Conservation (phyloP, 2,888 invertebrate genomes). For the Leptinotarsa haldemani region DNA sequence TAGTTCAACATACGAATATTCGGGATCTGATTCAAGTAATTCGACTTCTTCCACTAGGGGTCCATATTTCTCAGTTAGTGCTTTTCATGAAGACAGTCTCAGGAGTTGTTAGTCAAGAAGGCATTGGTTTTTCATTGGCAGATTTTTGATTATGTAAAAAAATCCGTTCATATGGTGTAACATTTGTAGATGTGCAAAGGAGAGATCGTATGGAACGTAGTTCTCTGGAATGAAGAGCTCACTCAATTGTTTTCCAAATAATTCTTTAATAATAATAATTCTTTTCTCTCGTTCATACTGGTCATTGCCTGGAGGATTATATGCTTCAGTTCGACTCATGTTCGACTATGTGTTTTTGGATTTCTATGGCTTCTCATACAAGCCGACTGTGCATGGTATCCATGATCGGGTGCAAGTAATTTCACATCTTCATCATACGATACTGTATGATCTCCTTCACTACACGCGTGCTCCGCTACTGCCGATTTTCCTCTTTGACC, state of each 20-base stretch:
- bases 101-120: conserved; percentile 38
- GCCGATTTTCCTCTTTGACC: too few species aligned
- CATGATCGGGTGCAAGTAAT: too few species aligned
- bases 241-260: too few species aligned
- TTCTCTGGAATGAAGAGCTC: conserved; percentile 18
- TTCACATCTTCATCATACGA: too few species aligned
- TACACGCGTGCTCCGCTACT: too few species aligned
- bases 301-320: conserved; percentile 41
- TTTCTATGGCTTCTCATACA: too few species aligned
- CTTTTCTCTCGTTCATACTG: too few species aligned
- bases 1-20: conserved; percentile 39
- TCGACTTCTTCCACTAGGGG: conserved; percentile 45
- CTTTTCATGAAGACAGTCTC: conserved; percentile 40
- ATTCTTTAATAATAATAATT: too few species aligned
- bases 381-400: too few species aligned
- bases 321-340: conserved; percentile 39
- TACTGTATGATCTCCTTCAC: too few species aligned
- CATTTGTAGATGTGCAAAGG: conserved; percentile 42
- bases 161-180: conserved; percentile 38
- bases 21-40: conserved; percentile 41
- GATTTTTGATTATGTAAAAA: too few species aligned
- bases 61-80: conserved; percentile 39
- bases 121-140: conserved; percentile 21
- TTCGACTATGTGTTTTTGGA: too few species aligned
- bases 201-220: conserved; percentile 43